Base-by-base conservation (phyloP, 2,888 invertebrate genomes). In the Dexiosoma caninum region DNA sequence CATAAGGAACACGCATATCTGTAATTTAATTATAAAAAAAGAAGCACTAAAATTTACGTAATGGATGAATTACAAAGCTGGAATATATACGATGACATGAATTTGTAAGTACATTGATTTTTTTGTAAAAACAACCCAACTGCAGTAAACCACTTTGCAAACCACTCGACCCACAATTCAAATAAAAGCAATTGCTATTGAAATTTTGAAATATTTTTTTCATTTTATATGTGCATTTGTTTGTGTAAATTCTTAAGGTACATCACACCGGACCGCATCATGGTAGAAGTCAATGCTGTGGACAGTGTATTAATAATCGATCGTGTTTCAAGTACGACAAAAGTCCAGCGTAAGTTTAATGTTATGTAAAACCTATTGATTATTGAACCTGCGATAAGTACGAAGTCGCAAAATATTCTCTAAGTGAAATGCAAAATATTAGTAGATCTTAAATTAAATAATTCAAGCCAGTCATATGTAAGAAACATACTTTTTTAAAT, bases 231-330 rank as follows among this genome's bases (percentile, higher is more conserved):
- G 19, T 53, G n/a, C n/a, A 4, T 14, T n/a, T 37, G n/a, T 59
- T 37, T 51, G 12, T 44, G 19, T 64, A 96, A n/a, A n/a, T n/a
- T n/a, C n/a, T n/a, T n/a, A n/a, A n/a, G 96, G 85, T 96, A 96
- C 85, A 94, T 94, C 83, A 96, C 97, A n/a, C 93, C 95, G 62
- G 97, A 98, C 86, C 95, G 95, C 89, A 97, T 97, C 90, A 95
- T 94, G 87, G 92, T 98, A 84, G 96, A 97, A 90, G 96, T 97
- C 12, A 93, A 94, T 82, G 92, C 93, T 57, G 92, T 93, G 83
- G 92, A 93, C 19, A 95, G 96, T 88, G 90, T 97, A 75, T 91
- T 98, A 84, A 93, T 96, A 66, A 96, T 98, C 85, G 97, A 98
- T 89, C 92, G 98, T 87, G 92, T 95, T 74, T 94, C 93, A 82